Percentiles rank a stretch among this genome's conserved stretches.
These are phyloP conservation scores for Neoarius graeffei DNA, from an alignment of 2,113 vertebrate species.

Conservation along the genomic window DNA sequence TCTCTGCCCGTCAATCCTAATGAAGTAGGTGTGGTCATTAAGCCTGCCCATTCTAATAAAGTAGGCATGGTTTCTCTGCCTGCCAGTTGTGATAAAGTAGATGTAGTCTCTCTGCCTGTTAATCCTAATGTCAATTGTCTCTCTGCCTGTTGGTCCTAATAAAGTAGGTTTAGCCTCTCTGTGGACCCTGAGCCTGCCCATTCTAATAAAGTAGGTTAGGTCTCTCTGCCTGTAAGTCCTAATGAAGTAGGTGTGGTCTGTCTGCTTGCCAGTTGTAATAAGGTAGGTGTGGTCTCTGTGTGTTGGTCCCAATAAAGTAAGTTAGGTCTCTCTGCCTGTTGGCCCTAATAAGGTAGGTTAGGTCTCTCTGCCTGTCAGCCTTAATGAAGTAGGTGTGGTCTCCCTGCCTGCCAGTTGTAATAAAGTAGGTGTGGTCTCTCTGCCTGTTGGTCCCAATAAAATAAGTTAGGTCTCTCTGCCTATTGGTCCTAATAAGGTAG, in stretches of 20 bases:
- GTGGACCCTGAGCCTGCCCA: not conserved
- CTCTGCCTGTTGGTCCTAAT: not conserved
- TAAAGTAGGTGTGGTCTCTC: not conserved
- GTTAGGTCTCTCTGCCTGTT: not conserved
- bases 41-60: not conserved
- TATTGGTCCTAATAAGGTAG: not conserved
- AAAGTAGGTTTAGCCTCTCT: not conserved
- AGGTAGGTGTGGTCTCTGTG: not conserved
- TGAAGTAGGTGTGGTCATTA: not conserved
- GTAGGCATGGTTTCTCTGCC: not conserved
- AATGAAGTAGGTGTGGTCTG: not conserved
- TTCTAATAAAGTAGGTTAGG: not conserved
- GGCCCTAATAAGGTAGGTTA: accelerated
- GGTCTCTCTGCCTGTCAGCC: too few species aligned
- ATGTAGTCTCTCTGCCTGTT: not conserved
- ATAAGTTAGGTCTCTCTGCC: not conserved
- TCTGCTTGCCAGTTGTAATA: too few species aligned
- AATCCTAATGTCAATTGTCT: too few species aligned
- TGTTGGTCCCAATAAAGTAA: not conserved
- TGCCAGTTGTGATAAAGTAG: not conserved
- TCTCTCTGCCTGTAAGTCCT: not conserved
- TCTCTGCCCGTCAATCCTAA: not conserved
- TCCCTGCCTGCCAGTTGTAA: not conserved
- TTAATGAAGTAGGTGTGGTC: too few species aligned
- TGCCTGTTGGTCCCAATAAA: not conserved